Base-by-base conservation (phyloP, 2,797 vertebrate genomes). In the Dendrocincla tyrannina region DNA sequence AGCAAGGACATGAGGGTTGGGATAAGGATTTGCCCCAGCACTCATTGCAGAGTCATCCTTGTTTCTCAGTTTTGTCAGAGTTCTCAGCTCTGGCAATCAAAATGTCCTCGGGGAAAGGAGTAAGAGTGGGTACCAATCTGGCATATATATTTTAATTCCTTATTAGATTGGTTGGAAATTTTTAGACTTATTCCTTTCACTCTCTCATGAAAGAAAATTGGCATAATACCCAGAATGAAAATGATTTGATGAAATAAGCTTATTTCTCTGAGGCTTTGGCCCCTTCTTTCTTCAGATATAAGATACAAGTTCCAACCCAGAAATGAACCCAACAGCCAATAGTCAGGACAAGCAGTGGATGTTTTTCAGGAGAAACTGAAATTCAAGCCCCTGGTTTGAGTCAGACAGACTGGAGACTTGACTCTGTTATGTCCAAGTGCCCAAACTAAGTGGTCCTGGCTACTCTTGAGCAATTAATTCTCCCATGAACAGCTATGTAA, bases 261-360 rank as follows among this genome's bases (percentile, higher is more conserved):
- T 59, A 41, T 39, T 82, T 74, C 37, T 82, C 67, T 85, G 50
- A 88, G 64, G 56, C 18, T 82, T 91, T 88, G 66, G 46, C 18
- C 47, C 53, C 20, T 85, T 85, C 27, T 81, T 67, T 85, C 44
- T 75, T 77, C 55, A 66, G 30, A 42, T 50, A 28, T 78, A 82
- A 81, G 46, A 69, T 10, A 42, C 1, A 56, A 52, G 6, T 79
- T 66, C 28, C 0, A 2, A 66, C 33, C 59, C 30, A 82, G 52
- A 88, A 78, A 85, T 15, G 7, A 88, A 55, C 24, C 30, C 33
- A 69, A 64, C 2, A 74, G 70, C 41, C 72, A 60, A 52, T 1
- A 69, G 46, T 41, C 41, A 82, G n/a, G 37, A 77, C 15, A 59
- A 17, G 35, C 44, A 52, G 17, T 50, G 33, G 8, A 13, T 68